Conservation (phyloP, 2,888 invertebrate genomes). For the Buathra laborator region DNA sequence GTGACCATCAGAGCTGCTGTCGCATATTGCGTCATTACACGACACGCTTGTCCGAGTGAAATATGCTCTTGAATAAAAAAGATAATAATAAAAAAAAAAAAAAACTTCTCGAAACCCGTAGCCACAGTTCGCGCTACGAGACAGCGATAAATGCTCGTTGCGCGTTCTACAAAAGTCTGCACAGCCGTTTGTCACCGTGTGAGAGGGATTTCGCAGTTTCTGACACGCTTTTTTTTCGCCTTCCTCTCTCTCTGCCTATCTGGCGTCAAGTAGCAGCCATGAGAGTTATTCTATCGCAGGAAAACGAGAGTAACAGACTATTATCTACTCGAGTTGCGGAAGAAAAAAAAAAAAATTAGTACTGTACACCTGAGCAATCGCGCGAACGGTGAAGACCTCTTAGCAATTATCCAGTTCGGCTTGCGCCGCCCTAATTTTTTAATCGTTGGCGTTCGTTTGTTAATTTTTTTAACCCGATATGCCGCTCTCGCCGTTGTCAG, state of each 20-base stretch:
- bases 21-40: constrained; percentile 53
- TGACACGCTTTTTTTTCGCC: constrained; percentile 42
- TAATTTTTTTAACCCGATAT: neutral
- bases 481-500: neutral
- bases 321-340: constrained; percentile 37
- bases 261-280: constrained; percentile 43
- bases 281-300: constrained; percentile 39
- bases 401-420: neutral
- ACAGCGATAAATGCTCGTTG: constrained; percentile 60
- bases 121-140: constrained; percentile 38
- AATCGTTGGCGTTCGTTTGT: constrained; percentile 2
- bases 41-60: constrained; percentile 46
- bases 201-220: constrained; percentile 63
- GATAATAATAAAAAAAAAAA: constrained; percentile 23
- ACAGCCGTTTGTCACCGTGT: constrained; percentile 70
- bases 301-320: constrained; percentile 35
- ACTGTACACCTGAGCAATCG: constrained; percentile 12
- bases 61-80: constrained; percentile 22
- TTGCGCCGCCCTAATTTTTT: neutral
- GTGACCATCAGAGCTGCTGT: constrained; percentile 8
- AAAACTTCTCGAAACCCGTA: constrained; percentile 27
- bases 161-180: constrained; percentile 58
- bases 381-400: neutral
- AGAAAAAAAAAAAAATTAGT: constrained; percentile 43
- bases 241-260: neutral